Conservation (phyloP, 2,113 vertebrate species). For the Taxidea taxus region DNA sequence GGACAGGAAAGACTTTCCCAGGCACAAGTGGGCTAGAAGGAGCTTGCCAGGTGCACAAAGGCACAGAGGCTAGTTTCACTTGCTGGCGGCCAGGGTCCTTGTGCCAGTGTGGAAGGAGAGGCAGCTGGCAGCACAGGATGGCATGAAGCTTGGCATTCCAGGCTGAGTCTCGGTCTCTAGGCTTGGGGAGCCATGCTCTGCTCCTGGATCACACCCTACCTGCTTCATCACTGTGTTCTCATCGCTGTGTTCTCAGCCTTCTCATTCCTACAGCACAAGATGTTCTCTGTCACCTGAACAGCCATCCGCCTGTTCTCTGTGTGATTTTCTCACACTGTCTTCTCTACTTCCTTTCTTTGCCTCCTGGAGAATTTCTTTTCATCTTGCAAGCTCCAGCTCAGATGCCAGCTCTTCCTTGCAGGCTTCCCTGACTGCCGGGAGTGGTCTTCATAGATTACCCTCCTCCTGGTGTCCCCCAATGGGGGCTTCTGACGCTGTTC, state of each 20-base stretch:
- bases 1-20: neutral
- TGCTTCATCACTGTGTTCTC: too few species aligned
- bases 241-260: neutral
- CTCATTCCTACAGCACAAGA: neutral
- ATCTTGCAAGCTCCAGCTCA: neutral
- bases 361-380: neutral
- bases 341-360: neutral
- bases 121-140: neutral
- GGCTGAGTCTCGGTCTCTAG: neutral
- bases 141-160: neutral
- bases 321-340: neutral
- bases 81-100: accelerated
- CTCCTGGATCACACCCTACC: neutral
- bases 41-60: neutral
- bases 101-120: neutral
- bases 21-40: neutral
- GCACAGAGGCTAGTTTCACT: neutral
- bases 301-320: neutral
- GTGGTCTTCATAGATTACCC: neutral
- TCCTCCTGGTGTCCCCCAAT: neutral
- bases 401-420: neutral
- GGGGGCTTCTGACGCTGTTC: neutral
- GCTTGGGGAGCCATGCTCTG: neutral
- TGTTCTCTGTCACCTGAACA: neutral
- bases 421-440: neutral